These are phyloP conservation scores for Nomada flava DNA, from an alignment of 2,888 invertebrate species.

Conservation along the genomic window DNA sequence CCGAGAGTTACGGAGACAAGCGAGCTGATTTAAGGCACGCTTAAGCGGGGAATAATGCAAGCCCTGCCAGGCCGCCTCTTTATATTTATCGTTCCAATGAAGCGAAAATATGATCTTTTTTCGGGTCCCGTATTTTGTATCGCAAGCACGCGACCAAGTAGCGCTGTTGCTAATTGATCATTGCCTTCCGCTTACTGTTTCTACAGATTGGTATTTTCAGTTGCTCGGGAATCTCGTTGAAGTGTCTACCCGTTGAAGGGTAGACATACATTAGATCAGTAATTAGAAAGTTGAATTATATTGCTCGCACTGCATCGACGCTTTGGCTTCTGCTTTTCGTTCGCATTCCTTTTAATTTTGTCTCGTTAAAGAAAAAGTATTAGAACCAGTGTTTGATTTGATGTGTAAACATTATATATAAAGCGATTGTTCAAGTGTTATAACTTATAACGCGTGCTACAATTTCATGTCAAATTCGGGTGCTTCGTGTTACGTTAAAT, in stretches of 20 bases:
- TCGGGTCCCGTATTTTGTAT: conserved; percentile 24
- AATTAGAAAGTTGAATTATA: neutral
- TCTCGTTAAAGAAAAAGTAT: too few species aligned
- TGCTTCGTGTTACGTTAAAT: conserved; percentile 17
- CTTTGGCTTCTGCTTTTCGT: neutral
- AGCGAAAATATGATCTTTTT: conserved; percentile 57
- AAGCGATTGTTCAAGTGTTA: too few species aligned
- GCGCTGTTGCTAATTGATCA: conserved; percentile 25
- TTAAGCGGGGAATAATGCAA: conserved; percentile 64
- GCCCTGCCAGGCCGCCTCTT: conserved; percentile 52
- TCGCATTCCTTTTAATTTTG: too few species aligned
- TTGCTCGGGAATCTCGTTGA: too few species aligned
- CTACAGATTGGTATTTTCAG: neutral
- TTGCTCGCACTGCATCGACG: neutral
- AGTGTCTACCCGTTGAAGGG: too few species aligned
- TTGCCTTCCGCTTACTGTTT: neutral
- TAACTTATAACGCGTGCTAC: too few species aligned
- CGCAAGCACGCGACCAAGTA: neutral
- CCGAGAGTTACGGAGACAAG: conserved; percentile 63
- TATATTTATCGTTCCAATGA: conserved; percentile 68
- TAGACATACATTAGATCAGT: too few species aligned
- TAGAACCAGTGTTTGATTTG: too few species aligned
- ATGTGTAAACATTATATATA: too few species aligned
- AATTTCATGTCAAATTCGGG: too few species aligned
- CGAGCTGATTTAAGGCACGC: conserved; percentile 65